phyloP scores from a whole-genome alignment of 2,113 vertebrate genomes.

The Mionectes macconnelli region DNA sequence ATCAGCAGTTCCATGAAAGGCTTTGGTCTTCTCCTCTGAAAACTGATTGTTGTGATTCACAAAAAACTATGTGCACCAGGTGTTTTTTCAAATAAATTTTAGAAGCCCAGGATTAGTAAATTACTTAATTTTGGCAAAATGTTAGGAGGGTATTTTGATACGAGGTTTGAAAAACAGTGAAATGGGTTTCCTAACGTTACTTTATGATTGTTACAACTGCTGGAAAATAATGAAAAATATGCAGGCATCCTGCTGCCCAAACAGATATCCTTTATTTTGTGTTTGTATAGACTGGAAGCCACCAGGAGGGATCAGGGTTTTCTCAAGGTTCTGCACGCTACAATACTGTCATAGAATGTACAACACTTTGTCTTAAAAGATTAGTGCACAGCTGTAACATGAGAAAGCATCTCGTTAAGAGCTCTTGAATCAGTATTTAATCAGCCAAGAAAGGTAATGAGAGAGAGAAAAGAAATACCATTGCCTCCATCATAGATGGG shows the following conservation, averaged over 20 bases:
- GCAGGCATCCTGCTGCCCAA: not conserved
- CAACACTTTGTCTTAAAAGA: not conserved
- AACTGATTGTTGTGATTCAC: not conserved
- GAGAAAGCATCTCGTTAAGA: not conserved
- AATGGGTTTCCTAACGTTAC: not conserved
- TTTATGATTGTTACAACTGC: not conserved
- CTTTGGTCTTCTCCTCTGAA: not conserved
- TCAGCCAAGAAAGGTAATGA: not conserved
- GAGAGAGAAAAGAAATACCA: not conserved
- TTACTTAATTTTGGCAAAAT: accelerated
- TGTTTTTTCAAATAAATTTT: not conserved
- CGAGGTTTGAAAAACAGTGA: not conserved
- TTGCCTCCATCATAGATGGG: not conserved
- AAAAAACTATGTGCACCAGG: not conserved
- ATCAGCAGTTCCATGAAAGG: not conserved
- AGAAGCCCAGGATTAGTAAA: not conserved
- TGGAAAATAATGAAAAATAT: not conserved
- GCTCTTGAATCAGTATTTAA: conserved; percentile 6
- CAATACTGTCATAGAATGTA: not conserved
- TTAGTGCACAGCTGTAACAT: accelerated
- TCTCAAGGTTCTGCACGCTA: not conserved
- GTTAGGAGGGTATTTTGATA: accelerated
- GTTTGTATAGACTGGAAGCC: not conserved
- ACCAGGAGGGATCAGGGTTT: not conserved
- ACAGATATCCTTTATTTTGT: not conserved